Conservation (phyloP, 1,140 invertebrate species). For the Drosophila repletoides region DNA sequence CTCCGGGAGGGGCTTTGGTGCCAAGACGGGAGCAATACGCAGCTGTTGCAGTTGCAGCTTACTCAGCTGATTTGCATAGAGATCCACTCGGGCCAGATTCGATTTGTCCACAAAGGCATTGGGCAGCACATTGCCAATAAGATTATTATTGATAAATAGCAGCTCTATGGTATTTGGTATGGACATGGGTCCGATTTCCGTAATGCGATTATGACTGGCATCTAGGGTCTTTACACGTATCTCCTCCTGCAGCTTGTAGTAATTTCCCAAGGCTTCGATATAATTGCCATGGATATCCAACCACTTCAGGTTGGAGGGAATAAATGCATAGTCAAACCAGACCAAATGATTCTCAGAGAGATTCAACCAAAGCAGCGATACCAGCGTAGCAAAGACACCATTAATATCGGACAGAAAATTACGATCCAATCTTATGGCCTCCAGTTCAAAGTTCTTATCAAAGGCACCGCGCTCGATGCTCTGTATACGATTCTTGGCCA, state of each 20-base stretch:
- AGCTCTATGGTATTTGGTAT: slow-evolving; percentile 95
- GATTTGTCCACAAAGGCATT: slow-evolving; percentile 94
- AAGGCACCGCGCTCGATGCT: slow-evolving; percentile 92
- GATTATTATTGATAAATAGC: slow-evolving; percentile 95
- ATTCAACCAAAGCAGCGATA: slow-evolving; percentile 92
- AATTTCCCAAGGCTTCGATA: slow-evolving; percentile 92
- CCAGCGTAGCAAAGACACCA: slow-evolving; percentile 91
- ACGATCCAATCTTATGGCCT: slow-evolving; percentile 92
- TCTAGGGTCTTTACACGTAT: slow-evolving; percentile 92
- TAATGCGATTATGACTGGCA: slow-evolving; percentile 93
- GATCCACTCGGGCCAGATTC: slow-evolving; percentile 92
- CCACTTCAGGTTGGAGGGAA: slow-evolving; percentile 94
- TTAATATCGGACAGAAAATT: slow-evolving; percentile 94
- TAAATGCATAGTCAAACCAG: slow-evolving; percentile 95
- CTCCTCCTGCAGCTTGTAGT: slow-evolving; percentile 91
- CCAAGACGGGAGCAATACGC: slow-evolving; percentile 87
- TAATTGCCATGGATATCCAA: slow-evolving; percentile 94
- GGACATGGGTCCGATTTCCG: slow-evolving; percentile 89
- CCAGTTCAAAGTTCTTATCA: slow-evolving; percentile 89
- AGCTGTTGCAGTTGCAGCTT: slow-evolving; percentile 91
- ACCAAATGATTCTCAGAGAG: slow-evolving; percentile 95
- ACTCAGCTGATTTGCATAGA: slow-evolving; percentile 93
- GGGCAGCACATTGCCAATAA: slow-evolving; percentile 89
- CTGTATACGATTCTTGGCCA: slow-evolving; percentile 94
- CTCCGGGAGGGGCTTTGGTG: slow-evolving; percentile 88